phyloP scores from a whole-genome alignment of 2,797 vertebrate genomes.

The Scolopax rusticola region DNA sequence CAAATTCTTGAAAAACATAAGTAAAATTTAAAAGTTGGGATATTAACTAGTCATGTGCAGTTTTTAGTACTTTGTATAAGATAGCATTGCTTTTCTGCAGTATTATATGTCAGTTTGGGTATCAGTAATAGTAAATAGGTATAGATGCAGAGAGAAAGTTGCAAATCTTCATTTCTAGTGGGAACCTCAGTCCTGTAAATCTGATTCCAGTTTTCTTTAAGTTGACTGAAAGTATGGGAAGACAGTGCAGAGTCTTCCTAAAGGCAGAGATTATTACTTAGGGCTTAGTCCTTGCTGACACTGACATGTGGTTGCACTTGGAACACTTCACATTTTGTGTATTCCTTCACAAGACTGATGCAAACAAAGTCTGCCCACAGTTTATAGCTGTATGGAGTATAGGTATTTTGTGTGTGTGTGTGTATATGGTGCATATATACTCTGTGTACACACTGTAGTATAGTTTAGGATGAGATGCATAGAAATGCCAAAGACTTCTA shows the following conservation, averaged over 20 bases:
- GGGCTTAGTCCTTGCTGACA: not conserved
- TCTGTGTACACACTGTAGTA: fast-evolving
- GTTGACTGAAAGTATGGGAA: fast-evolving
- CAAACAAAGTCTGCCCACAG: not conserved
- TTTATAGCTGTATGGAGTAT: not conserved
- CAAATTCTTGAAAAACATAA: not conserved
- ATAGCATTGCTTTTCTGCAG: not conserved
- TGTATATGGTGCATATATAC: not conserved
- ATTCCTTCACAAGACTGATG: not conserved
- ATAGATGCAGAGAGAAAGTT: not conserved
- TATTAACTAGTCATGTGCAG: not conserved
- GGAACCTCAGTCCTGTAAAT: not conserved
- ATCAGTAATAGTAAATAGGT: not conserved
- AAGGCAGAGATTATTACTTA: not conserved
- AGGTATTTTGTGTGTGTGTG: not conserved
- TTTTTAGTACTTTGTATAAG: not conserved
- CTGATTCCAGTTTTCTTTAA: not conserved
- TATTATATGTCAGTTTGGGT: not conserved
- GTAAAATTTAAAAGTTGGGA: not conserved
- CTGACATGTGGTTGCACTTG: not conserved
- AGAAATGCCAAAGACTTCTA: not conserved
- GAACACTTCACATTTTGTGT: not conserved
- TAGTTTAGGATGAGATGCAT: not conserved
- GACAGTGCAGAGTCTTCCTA: not conserved
- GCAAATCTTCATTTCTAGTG: not conserved